phyloP scores from a whole-genome alignment of 2,797 vertebrate genomes.

The Manis crassicaudata region DNA sequence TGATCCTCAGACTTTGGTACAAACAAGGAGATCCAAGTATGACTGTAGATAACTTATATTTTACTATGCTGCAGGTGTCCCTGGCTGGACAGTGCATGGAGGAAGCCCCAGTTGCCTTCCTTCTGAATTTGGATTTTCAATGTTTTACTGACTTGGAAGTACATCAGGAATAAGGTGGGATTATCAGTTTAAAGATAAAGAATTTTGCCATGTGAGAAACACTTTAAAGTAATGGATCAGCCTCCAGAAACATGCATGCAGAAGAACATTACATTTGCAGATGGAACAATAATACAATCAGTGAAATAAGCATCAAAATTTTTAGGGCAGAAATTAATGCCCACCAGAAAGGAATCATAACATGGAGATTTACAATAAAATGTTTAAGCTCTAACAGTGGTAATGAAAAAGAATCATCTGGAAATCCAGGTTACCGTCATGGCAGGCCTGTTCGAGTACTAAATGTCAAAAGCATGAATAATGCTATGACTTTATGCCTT shows the following conservation, averaged over 20 bases:
- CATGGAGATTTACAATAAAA: slow-evolving; percentile 89
- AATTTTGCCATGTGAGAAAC: slow-evolving; percentile 71
- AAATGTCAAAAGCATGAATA: too few relatives aligned
- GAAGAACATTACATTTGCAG: slow-evolving; percentile 91
- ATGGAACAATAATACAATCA: slow-evolving; percentile 90
- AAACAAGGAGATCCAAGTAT: too few relatives aligned
- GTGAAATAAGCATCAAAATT: slow-evolving; percentile 86
- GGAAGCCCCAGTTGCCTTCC: slow-evolving; percentile 91
- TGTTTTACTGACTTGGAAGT: slow-evolving; percentile 85
- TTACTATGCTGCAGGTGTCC: slow-evolving; percentile 81
- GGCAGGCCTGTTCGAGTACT: too few relatives aligned
- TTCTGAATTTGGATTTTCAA: slow-evolving; percentile 87
- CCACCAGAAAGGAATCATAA: slow-evolving; percentile 81
- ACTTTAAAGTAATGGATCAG: neutral
- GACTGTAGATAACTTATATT: too few relatives aligned
- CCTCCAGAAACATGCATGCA: slow-evolving; percentile 89
- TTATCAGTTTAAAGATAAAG: slow-evolving; percentile 41
- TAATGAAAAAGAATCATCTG: slow-evolving; percentile 82
- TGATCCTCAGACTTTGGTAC: too few relatives aligned
- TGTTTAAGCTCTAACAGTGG: slow-evolving; percentile 88
- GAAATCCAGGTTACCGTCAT: slow-evolving; percentile 91
- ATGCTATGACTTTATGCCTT: too few relatives aligned
- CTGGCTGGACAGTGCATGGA: slow-evolving; percentile 89
- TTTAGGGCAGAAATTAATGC: slow-evolving; percentile 83
- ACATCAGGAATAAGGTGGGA: slow-evolving; percentile 40